A percentile compares a stretch with the other conserved stretches of the same genome.
These are phyloP conservation scores for Melipona beecheii DNA, from an alignment of 2,888 invertebrate species.

Conservation along the genomic window DNA sequence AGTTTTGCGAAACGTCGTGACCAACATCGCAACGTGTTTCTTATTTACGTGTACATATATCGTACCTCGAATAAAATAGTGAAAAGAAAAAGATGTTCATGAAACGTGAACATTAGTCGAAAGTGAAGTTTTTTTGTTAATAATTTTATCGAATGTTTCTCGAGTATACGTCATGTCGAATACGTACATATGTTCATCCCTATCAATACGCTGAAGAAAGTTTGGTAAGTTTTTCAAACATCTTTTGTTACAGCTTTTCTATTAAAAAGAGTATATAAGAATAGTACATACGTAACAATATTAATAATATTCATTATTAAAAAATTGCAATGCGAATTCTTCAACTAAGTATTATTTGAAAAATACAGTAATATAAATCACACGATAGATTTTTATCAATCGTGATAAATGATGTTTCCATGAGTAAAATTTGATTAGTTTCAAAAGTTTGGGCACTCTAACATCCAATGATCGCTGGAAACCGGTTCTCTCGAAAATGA, in stretches of 20 bases:
- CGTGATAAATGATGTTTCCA: not conserved
- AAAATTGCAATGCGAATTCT: not conserved
- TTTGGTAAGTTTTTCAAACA: constrained; percentile 42
- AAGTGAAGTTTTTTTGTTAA: constrained; percentile 46
- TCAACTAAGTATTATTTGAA: not conserved
- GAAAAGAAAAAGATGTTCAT: constrained; percentile 23
- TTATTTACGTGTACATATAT: not conserved
- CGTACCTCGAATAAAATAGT: not conserved
- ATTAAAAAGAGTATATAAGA: not conserved
- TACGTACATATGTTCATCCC: constrained; percentile 43
- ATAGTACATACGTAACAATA: not conserved
- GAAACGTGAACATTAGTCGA: constrained; percentile 24
- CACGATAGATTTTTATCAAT: not conserved
- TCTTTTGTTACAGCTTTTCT: not conserved
- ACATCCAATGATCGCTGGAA: constrained; percentile 34
- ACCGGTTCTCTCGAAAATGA: constrained; percentile 60
- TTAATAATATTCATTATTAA: not conserved
- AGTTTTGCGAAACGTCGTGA: constrained; percentile 51
- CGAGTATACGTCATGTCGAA: constrained; percentile 45
- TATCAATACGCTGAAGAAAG: constrained; percentile 39
- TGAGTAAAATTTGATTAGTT: not conserved
- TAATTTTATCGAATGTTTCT: constrained; percentile 18
- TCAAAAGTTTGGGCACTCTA: constrained; percentile 40
- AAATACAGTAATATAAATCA: not conserved
- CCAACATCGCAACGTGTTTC: constrained; percentile 7